phyloP scores from a whole-genome alignment of 2,113 vertebrate genomes.

The Atherinomorus stipes region DNA sequence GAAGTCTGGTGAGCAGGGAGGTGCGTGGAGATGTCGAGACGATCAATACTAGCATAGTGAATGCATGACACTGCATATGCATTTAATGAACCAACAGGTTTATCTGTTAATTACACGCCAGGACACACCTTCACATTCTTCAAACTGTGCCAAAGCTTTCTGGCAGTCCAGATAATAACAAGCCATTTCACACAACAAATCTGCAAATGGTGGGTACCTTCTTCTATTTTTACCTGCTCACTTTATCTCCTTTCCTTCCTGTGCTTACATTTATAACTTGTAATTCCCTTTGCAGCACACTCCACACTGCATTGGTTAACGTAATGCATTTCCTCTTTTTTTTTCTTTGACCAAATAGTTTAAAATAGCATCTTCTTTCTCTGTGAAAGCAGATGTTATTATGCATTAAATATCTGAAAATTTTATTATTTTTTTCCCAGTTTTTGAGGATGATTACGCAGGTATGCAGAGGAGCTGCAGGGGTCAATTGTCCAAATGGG shows the following conservation, averaged over 20 bases:
- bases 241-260: constrained; percentile 71
- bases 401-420: constrained; percentile 38
- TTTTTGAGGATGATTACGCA: constrained; percentile 28
- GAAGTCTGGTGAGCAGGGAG: constrained; percentile 79
- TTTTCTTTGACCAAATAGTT: constrained; percentile 48
- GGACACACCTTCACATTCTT: constrained; percentile 81
- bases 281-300: constrained; percentile 70
- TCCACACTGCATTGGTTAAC: constrained; percentile 50
- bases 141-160: constrained; percentile 69
- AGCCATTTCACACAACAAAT: constrained; percentile 75
- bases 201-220: constrained; percentile 56
- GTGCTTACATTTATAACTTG: constrained; percentile 68
- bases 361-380: constrained; percentile 53
- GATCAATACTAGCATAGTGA: constrained; percentile 84
- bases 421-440: constrained; percentile 18
- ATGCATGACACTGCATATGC: constrained; percentile 84
- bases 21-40: constrained; percentile 72
- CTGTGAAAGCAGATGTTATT: constrained; percentile 40
- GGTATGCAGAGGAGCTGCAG: constrained; percentile 1
- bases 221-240: constrained; percentile 58
- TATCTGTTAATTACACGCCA: constrained; percentile 88
- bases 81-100: constrained; percentile 86
- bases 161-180: constrained; percentile 77
- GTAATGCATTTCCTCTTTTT: constrained; percentile 66
- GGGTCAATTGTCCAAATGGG: constrained; percentile 47